These are phyloP conservation scores for Electrona antarctica DNA, from an alignment of 2,113 vertebrate genomes.

Conservation along the genomic window DNA sequence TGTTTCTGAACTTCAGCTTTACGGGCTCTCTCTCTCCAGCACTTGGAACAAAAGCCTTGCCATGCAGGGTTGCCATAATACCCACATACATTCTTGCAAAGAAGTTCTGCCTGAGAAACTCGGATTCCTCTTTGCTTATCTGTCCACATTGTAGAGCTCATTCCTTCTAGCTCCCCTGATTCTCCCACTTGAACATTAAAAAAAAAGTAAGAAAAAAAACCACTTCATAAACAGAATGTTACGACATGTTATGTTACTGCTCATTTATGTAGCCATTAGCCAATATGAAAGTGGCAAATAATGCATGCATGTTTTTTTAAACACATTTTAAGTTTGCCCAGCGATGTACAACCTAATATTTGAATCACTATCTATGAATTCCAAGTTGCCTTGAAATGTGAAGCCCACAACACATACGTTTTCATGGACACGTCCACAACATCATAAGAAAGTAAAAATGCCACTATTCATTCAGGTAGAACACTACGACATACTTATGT, in stretches of 20 bases:
- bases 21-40: slow-evolving; percentile 77
- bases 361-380: no score
- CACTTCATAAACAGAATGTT: not conserved
- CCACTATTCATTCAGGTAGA: no score
- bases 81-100: slow-evolving; percentile 80
- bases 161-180: not conserved
- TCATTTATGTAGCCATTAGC: no score
- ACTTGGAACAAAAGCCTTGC: slow-evolving; percentile 83
- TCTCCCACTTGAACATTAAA: slow-evolving; percentile 22
- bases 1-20: slow-evolving; percentile 47
- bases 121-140: slow-evolving; percentile 75
- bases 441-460: no score
- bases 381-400: no score
- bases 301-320: no score
- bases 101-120: slow-evolving; percentile 75
- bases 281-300: no score
- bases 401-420: no score
- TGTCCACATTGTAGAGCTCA: slow-evolving; percentile 62
- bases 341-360: no score
- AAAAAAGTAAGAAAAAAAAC: not conserved
- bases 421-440: no score
- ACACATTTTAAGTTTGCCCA: no score
- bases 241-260: not conserved
- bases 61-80: slow-evolving; percentile 82
- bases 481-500: no score